A percentile compares a stretch with the other conserved stretches of the same genome.
Evolutionary conservation across 2,797 vertebrate genomes (phyloP).

Genomic region (Scolopax rusticola): DNA sequence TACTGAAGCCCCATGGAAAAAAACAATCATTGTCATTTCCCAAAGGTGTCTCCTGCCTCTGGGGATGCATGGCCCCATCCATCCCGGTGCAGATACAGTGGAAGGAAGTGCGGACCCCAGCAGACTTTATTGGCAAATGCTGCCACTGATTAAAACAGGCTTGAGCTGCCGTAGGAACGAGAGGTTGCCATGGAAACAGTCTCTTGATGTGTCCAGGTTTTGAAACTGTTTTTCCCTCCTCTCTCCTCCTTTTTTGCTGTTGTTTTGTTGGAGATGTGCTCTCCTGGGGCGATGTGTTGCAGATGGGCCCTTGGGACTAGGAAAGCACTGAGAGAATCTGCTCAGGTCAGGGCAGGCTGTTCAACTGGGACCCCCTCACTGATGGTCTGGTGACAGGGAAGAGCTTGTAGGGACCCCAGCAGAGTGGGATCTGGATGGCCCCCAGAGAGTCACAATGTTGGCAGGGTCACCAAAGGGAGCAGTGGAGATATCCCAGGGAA

Average conservation of each 20-base stretch:
- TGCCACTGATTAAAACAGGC: constrained; percentile 75
- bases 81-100: not conserved
- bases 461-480: not conserved
- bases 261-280: constrained; percentile 52
- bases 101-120: not conserved
- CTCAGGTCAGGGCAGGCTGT: not conserved
- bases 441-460: fast-evolving
- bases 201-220: constrained; percentile 81
- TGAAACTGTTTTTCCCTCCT: constrained; percentile 60
- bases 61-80: not conserved
- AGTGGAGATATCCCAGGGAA: not conserved
- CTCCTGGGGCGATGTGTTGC: not conserved
- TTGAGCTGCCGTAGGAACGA: constrained; percentile 77
- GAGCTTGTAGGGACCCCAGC: not conserved
- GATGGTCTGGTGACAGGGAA: not conserved
- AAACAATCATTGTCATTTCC: not conserved
- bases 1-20: fast-evolving
- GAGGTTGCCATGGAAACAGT: constrained; percentile 81
- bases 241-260: constrained; percentile 13
- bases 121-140: constrained; percentile 48
- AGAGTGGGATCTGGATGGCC: not conserved
- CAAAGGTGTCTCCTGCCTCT: not conserved
- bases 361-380: fast-evolving
- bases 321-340: not conserved
- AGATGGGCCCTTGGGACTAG: not conserved